Percentiles rank a stretch among this genome's conserved stretches.
Conservation (phyloP, 1,140 invertebrate species). For the Galleria mellonella region DNA sequence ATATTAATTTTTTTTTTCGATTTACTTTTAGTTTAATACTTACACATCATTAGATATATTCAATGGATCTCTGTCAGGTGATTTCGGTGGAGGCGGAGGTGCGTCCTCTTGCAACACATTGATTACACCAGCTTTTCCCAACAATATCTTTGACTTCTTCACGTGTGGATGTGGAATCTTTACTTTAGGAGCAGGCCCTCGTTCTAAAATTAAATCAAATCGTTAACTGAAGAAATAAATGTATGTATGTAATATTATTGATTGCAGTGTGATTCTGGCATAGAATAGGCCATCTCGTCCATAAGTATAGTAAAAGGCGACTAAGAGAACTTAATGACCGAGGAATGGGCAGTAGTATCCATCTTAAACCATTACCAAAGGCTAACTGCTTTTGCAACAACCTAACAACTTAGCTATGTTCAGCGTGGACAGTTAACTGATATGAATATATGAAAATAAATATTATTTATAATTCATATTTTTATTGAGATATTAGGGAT, state of each 20-base stretch:
- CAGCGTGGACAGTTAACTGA: too few relatives aligned
- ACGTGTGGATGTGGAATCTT: conserved; percentile 96
- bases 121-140: conserved; percentile 97
- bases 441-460: too few relatives aligned
- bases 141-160: conserved; percentile 96
- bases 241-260: neutral
- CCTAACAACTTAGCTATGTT: too few relatives aligned
- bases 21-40: conserved; percentile 44
- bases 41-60: conserved; percentile 98
- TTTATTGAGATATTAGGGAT: too few relatives aligned
- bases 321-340: too few relatives aligned
- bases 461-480: too few relatives aligned
- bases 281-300: too few relatives aligned
- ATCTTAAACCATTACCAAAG: too few relatives aligned
- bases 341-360: too few relatives aligned
- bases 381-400: too few relatives aligned
- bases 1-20: too few relatives aligned
- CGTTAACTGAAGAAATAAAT: neutral
- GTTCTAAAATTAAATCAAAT: conserved; percentile 41
- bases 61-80: conserved; percentile 95
- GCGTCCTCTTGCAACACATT: conserved; percentile 94
- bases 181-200: conserved; percentile 84
- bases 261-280: too few relatives aligned
- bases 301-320: neutral
- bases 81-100: conserved; percentile 91